Evolutionary conservation across 2,797 vertebrate species (phyloP).

Genomic region (Melanotaenia maccullochi): DNA sequence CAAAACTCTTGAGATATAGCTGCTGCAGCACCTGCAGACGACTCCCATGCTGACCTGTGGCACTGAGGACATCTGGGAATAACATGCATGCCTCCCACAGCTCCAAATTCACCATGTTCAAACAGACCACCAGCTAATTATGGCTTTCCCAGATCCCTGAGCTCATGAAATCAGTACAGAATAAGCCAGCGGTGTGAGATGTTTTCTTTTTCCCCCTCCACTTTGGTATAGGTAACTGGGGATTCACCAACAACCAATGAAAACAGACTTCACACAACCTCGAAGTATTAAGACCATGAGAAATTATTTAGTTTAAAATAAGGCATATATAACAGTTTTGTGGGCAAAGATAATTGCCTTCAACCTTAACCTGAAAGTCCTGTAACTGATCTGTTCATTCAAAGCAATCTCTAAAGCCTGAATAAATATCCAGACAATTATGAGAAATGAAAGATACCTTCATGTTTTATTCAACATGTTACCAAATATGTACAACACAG

Average conservation of each 20-base stretch:
- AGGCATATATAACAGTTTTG: constrained; percentile 28
- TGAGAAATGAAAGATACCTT: constrained; percentile 54
- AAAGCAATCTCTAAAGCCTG: neutral
- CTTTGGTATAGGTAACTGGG: constrained; percentile 62
- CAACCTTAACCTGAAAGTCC: neutral
- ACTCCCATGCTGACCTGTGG: constrained; percentile 87
- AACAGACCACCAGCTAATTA: constrained; percentile 86
- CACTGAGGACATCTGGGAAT: constrained; percentile 96
- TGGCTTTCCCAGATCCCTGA: constrained; percentile 83
- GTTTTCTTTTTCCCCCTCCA: constrained; percentile 70
- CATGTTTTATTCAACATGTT: constrained; percentile 91
- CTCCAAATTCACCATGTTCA: constrained; percentile 92
- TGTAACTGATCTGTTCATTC: constrained; percentile 1
- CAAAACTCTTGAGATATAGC: constrained; percentile 31
- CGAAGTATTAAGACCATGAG: constrained; percentile 39
- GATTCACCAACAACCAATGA: constrained; percentile 61
- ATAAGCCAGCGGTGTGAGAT: constrained; percentile 61
- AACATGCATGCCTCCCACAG: constrained; percentile 90
- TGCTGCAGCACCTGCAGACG: constrained; percentile 86
- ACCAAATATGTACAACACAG: constrained; percentile 96
- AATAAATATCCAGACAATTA: constrained; percentile 43
- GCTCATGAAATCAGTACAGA: constrained; percentile 70
- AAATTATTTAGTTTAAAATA: constrained; percentile 43
- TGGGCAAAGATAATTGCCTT: constrained; percentile 3
- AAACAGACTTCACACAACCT: constrained; percentile 57